These are phyloP conservation scores for Eupithecia tripunctaria DNA, from an alignment of 2,888 invertebrate species.

Conservation along the genomic window DNA sequence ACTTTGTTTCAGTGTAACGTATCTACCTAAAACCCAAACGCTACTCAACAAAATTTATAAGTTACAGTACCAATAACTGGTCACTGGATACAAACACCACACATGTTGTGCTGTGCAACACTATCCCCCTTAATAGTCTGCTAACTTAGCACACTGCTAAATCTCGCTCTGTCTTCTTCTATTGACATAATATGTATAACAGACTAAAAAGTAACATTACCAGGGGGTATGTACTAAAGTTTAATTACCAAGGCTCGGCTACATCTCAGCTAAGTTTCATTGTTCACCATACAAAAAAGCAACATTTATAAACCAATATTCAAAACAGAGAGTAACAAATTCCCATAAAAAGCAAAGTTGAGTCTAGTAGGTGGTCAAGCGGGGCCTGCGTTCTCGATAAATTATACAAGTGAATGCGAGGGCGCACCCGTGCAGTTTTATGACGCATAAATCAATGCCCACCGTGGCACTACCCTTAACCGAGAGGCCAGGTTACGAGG, in stretches of 20 bases:
- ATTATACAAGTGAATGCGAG: constrained; percentile 82
- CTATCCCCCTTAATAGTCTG: too few species aligned
- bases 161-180: too few species aligned
- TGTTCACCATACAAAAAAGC: not conserved
- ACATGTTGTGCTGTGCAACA: not conserved
- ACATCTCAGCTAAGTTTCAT: constrained; percentile 1
- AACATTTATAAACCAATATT: constrained; percentile 18
- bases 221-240: not conserved
- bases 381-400: constrained; percentile 68
- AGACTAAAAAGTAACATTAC: too few species aligned
- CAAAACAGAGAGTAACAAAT: constrained; percentile 29
- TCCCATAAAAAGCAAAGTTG: constrained; percentile 49
- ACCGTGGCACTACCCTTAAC: constrained; percentile 62
- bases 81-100: not conserved
- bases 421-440: constrained; percentile 78
- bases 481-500: constrained; percentile 54
- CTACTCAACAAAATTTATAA: not conserved
- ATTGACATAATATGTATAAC: too few species aligned
- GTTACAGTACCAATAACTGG: not conserved
- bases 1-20: not conserved
- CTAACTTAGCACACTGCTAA: too few species aligned
- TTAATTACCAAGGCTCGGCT: not conserved
- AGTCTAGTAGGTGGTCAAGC: constrained; percentile 71
- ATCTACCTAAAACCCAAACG: not conserved
- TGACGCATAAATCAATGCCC: constrained; percentile 77